phyloP scores from a whole-genome alignment of 2,113 vertebrate genomes.

The Petroica traversi region DNA sequence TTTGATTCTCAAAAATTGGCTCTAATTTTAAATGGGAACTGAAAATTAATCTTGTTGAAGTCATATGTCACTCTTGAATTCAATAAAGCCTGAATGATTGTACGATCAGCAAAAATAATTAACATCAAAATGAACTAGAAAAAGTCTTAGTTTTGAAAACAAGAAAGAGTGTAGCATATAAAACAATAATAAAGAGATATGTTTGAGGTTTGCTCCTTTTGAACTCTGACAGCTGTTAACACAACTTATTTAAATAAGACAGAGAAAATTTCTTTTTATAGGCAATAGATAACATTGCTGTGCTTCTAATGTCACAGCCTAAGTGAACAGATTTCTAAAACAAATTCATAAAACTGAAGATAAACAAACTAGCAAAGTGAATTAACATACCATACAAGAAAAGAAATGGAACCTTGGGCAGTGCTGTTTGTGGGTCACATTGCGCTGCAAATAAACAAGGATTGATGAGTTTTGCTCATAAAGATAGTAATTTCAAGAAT shows the following conservation, averaged over 20 bases:
- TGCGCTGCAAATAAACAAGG: background rate
- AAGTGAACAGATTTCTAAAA: background rate
- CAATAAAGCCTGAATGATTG: background rate
- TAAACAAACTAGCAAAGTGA: background rate
- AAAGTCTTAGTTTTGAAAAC: background rate
- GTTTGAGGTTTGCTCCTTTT: background rate
- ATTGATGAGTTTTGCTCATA: background rate
- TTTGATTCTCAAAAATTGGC: background rate
- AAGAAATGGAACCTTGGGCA: background rate
- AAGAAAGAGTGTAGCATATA: background rate
- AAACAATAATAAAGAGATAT: background rate
- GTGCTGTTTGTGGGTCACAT: background rate
- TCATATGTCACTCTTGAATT: background rate
- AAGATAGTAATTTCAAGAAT: background rate
- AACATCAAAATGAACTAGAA: background rate
- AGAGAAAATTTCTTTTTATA: background rate
- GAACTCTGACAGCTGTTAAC: background rate
- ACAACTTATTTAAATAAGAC: background rate
- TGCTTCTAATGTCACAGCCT: background rate
- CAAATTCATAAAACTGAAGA: background rate
- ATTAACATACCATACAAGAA: background rate
- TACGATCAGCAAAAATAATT: background rate
- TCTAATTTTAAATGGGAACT: background rate
- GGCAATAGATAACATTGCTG: background rate
- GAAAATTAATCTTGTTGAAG: background rate